Evolutionary conservation across 35 echinoderm and acorn worm genomes (phyloP).

Genomic region (Amphiura filiformis): DNA sequence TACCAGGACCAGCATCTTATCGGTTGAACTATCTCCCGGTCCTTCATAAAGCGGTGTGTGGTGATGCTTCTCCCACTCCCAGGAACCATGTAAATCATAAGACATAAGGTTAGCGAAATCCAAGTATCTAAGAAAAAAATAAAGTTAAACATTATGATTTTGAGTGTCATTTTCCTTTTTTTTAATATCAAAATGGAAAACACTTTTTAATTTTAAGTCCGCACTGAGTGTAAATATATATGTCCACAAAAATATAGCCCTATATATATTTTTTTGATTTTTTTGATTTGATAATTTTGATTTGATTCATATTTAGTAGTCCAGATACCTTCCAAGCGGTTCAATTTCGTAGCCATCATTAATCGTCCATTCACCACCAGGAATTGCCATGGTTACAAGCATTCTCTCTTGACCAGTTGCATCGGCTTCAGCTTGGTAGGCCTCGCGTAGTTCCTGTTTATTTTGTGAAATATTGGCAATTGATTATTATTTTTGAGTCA

Average conservation of each 20-base stretch:
- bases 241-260: no score
- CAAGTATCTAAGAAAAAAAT: background rate
- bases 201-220: no score
- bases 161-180: no score
- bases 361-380: constrained; percentile 17
- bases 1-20: background rate
- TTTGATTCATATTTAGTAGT: no score
- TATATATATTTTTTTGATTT: no score
- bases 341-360: constrained; percentile 44
- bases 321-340: background rate
- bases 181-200: no score
- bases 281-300: no score
- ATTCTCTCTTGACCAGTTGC: constrained; percentile 22
- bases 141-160: background rate
- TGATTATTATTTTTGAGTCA: no score
- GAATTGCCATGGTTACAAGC: constrained; percentile 22
- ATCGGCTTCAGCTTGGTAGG: constrained; percentile 13
- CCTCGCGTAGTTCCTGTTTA: constrained; percentile 38
- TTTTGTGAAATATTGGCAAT: no score
- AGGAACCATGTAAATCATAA: constrained; percentile 46
- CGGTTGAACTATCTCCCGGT: background rate
- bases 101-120: constrained; percentile 42
- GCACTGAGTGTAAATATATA: no score
- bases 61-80: constrained; percentile 2
- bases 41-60: constrained; percentile 7